Conservation (phyloP, 2,888 invertebrate species). For the Drosophila pseudotalamancana region DNA sequence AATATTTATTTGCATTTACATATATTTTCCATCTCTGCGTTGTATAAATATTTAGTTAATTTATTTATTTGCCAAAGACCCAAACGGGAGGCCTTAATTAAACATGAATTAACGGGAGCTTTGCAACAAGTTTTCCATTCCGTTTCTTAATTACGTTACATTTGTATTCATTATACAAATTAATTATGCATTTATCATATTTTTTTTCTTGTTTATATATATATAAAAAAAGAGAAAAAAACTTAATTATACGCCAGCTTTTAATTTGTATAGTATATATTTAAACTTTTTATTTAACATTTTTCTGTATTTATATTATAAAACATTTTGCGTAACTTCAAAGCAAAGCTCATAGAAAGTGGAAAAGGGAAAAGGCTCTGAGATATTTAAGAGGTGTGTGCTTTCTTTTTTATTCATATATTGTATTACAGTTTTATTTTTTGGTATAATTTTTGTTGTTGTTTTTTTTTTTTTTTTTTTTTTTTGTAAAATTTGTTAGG, state of each 20-base stretch:
- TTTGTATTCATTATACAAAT: constrained; percentile 30
- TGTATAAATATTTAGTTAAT: constrained; percentile 45
- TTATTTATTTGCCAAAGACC: constrained; percentile 27
- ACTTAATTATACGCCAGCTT: constrained; percentile 50
- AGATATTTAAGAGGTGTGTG: constrained; percentile 49
- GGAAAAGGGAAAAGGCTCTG: constrained; percentile 65
- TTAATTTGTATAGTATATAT: constrained; percentile 43
- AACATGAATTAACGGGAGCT: constrained; percentile 51
- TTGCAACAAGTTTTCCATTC: constrained; percentile 27
- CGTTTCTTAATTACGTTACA: constrained; percentile 2
- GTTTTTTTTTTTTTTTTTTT: constrained; percentile 7
- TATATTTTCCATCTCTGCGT: constrained; percentile 32
- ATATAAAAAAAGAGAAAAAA: constrained; percentile 22
- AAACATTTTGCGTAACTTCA: constrained; percentile 50
- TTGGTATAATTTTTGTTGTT: constrained; percentile 7
- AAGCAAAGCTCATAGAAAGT: constrained; percentile 69
- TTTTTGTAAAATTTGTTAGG: constrained; percentile 56
- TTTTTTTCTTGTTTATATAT: constrained; percentile 3
- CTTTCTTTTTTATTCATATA: constrained; percentile 16
- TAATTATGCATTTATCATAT: constrained; percentile 17
- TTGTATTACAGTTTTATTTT: constrained; percentile 1
- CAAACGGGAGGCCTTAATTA: constrained; percentile 43
- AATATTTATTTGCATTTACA: constrained; percentile 37
- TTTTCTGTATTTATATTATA: constrained; percentile 34
- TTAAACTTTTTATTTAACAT: constrained; percentile 61